Conservation (phyloP, 1,140 invertebrate species). For the Chymomyza costata region DNA sequence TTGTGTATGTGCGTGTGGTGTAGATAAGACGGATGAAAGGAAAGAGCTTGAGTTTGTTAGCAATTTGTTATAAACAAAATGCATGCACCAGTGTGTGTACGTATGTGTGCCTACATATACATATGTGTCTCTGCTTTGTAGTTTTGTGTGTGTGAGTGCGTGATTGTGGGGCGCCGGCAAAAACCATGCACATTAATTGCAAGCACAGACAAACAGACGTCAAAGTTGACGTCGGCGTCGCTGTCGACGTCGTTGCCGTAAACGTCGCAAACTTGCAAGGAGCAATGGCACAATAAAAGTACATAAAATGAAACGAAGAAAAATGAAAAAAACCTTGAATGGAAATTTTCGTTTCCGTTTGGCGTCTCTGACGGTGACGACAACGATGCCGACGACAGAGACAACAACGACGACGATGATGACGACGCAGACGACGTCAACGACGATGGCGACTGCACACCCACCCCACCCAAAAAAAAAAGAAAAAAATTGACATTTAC, state of each 20-base stretch:
- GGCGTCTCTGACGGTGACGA: conserved; percentile 1
- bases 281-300: conserved; percentile 27
- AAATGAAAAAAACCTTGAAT: conserved; percentile 37
- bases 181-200: conserved; percentile 28
- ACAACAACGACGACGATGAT: not conserved
- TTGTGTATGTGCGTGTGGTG: too few species aligned
- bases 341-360: conserved; percentile 42
- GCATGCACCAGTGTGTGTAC: conserved; percentile 5
- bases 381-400: conserved; percentile 1
- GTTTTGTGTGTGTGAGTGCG: not conserved
- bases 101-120: too few species aligned
- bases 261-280: conserved; percentile 19
- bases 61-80: conserved; percentile 51
- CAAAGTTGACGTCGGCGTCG: conserved; percentile 6
- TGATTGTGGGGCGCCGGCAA: conserved; percentile 20
- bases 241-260: conserved; percentile 19
- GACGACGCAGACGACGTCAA: not conserved
- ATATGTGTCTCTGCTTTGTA: not conserved
- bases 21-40: too few species aligned
- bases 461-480: not conserved
- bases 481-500: not conserved
- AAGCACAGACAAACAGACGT: conserved; percentile 28
- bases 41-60: too few species aligned
- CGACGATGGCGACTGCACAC: not conserved
- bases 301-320: conserved; percentile 34